Evolutionary conservation across 64 coral and sea anemone genomes (phyloP), one percentile per base, ranked within the genome.

Genomic region (Orbicella faveolata): DNA sequence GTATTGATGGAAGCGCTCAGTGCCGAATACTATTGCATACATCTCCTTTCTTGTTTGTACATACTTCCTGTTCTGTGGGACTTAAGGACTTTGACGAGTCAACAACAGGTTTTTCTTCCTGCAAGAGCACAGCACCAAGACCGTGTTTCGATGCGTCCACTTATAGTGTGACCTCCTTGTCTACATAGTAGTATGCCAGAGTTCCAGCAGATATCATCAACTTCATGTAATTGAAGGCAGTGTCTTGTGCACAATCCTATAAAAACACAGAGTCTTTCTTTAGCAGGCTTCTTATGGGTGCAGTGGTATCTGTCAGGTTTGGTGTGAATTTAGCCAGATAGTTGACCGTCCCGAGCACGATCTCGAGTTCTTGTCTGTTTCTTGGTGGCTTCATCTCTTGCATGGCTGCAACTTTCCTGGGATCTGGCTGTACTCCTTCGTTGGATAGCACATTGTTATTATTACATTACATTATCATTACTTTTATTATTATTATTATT

Each of bases 91-190:
- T 41, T 41, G 39, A 41, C 39, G 39, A 2, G 4, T 2, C 2
- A 4, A 4, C 39, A 4, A 41, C 39, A 41, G 39, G 39, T 4
- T 41, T 48, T 61, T 19, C 39, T 41, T 41, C 39, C 4, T 41
- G 39, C 39, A 41, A 2, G 2, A 41, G 39, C 39, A 2, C 39
- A 30, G 30, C 30, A 30, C 30, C 30, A 30, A 30, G 30, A 30
- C 30, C 30, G 30, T 30, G 30, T 30, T 83, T 83, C 1, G 80
- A 83, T 84, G 81, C 73, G 11, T 75, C 73, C 4, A 75, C 73
- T 75, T 75, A 23, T 75, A 75, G 73, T 75, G 73, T 75, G 3
- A 36, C 34, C 10, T 35, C 73, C 73, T 75, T 75, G 3, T 34
- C 33, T 75, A 75, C 26, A 75, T 75, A 6, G 26, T 36, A 75